Evolutionary conservation across 2,888 invertebrate genomes (phyloP), one percentile per base, ranked within the genome.

Genomic region (Dryobota labecula): DNA sequence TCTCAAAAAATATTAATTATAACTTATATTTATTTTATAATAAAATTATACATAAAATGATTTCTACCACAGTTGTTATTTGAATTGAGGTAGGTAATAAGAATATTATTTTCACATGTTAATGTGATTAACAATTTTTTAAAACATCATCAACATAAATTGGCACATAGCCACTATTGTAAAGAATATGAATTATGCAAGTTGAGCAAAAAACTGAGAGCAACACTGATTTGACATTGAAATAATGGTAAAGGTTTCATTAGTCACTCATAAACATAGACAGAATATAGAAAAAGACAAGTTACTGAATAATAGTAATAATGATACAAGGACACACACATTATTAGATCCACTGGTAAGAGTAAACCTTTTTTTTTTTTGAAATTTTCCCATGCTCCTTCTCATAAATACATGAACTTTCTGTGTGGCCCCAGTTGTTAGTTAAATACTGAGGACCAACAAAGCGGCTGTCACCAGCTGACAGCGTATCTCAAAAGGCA

Each of bases 201-300:
- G 20, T 15, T 65, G 1, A 9, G 43, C 11, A 41, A 30, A 70
- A 57, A 49, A 49, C 47, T 27, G 11, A 43, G 4, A 36, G 18
- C 13, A 51, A 58, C 27, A 43, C 41, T 43, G n/a, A 57, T 70
- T 56, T 70, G 41, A 24, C 36, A 45, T 53, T 58, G 58, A 43
- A 47, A 47, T 45, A 73, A n/a, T 27, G 5, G 6, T 43, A 68
- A 69, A 57, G 4, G 2, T 43, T 33, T 41, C 24, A 73, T 43
- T 43, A 49, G 6, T 51, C 27, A 51, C 13, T 41, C 13, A 20
- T 15, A 38, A 24, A 58, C 24, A 2, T 15, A 36, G 36, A 24
- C 9, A 36, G 2, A 36, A 5, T 8, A 27, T 27, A 53, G 9
- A 18, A 53, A 18, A 7, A 38, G 6, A 38, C 38, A 38, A 58